A percentile compares a stretch with the other conserved stretches of the same genome.
phyloP scores from a whole-genome alignment of 35 echinoderm and acorn worm genomes.

The Eucidaris tribuloides region DNA sequence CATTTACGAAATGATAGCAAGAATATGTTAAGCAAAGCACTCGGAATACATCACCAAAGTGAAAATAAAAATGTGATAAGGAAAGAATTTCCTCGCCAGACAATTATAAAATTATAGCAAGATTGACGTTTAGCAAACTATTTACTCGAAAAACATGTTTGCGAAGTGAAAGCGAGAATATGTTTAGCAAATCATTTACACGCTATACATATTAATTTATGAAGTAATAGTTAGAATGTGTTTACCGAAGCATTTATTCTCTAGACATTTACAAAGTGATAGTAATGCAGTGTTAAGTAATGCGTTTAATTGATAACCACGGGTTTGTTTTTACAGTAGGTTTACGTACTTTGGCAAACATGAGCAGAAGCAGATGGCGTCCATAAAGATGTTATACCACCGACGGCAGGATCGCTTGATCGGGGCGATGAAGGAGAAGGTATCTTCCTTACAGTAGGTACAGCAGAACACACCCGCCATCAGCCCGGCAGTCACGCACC shows the following conservation, averaged over 20 bases:
- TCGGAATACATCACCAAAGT: too few species aligned
- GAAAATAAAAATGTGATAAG: too few species aligned
- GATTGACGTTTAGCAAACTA: too few species aligned
- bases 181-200: too few species aligned
- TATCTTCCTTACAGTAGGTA: constrained; percentile 82
- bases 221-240: not conserved
- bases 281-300: not conserved
- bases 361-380: constrained; percentile 66
- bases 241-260: not conserved
- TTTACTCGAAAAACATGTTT: too few species aligned
- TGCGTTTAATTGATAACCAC: too few species aligned
- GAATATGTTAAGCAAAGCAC: too few species aligned
- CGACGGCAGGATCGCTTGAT: constrained; percentile 29
- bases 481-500: not conserved
- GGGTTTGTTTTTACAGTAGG: not conserved
- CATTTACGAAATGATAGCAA: too few species aligned
- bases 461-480: constrained; percentile 52
- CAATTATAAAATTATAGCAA: too few species aligned
- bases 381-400: constrained; percentile 47
- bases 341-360: constrained; percentile 80
- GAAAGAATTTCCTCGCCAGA: too few species aligned
- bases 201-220: not conserved
- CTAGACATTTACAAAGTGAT: not conserved
- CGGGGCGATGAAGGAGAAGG: constrained; percentile 53
- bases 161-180: too few species aligned